These are phyloP conservation scores for Eurosta solidaginis DNA, from an alignment of 1,140 invertebrate species.

Conservation along the genomic window DNA sequence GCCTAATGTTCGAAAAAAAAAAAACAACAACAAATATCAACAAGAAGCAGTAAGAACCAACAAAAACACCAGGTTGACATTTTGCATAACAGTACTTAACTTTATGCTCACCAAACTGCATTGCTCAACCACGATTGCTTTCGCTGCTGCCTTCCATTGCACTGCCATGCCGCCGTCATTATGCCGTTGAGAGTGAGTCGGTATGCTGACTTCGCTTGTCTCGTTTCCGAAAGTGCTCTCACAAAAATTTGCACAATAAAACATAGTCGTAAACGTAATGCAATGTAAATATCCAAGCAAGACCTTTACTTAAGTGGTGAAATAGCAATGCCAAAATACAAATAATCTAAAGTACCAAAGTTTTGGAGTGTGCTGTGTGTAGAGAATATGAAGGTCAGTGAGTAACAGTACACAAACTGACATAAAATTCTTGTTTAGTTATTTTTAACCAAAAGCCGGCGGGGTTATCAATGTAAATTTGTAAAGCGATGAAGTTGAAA, in stretches of 20 bases:
- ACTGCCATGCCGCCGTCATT: too few relatives aligned
- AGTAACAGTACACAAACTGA: not conserved
- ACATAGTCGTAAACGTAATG: not conserved
- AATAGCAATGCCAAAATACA: not conserved
- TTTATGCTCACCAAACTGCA: not conserved
- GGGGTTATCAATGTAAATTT: not conserved
- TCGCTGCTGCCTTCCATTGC: too few relatives aligned
- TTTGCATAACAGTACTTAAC: not conserved
- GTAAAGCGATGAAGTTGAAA: not conserved
- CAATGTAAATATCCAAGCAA: not conserved
- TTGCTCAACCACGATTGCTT: not conserved
- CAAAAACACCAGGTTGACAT: not conserved
- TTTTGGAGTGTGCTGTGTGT: not conserved
- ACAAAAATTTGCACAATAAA: conserved; percentile 1
- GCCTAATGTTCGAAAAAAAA: not conserved
- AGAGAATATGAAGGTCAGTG: not conserved
- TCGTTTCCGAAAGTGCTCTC: conserved; percentile 16
- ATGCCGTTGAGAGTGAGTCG: too few relatives aligned
- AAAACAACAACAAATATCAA: not conserved
- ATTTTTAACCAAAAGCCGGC: too few relatives aligned
- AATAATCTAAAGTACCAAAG: conserved; percentile 3
- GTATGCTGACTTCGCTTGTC: too few relatives aligned
- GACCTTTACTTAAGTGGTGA: not conserved
- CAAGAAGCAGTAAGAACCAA: not conserved
- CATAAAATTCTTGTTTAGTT: not conserved